phyloP scores from a whole-genome alignment of 1,140 invertebrate genomes.

The Eurytemora carolleeae region DNA sequence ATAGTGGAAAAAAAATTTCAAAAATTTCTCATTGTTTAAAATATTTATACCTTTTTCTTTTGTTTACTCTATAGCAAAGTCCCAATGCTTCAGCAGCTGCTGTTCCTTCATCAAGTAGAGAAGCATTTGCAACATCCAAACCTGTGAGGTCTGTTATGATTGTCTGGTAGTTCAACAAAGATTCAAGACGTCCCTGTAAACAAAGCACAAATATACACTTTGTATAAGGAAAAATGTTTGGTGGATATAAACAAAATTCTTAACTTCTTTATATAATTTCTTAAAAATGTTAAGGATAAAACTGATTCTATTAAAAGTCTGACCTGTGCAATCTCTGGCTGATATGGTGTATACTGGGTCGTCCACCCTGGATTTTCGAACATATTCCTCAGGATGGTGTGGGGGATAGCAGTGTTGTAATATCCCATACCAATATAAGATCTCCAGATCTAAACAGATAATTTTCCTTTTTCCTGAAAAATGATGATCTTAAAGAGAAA shows the following conservation, averaged over 20 bases:
- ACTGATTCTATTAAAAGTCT: no score
- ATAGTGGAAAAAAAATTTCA: no score
- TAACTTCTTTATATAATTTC: no score
- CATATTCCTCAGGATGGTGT: constrained; percentile 86
- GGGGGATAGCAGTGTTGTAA: constrained; percentile 84
- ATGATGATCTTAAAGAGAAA: no score
- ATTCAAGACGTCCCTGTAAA: constrained; percentile 59
- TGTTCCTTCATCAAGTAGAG: constrained; percentile 86
- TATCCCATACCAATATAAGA: constrained; percentile 98
- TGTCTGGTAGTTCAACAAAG: constrained; percentile 92
- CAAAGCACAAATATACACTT: no score
- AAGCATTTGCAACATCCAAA: constrained; percentile 84
- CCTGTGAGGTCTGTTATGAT: constrained; percentile 88
- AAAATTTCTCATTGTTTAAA: no score
- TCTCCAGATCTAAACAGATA: constrained; percentile 45
- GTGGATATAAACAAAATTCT: no score
- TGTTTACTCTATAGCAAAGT: constrained; percentile 45
- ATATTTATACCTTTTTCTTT: not conserved
- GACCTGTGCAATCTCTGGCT: constrained; percentile 72
- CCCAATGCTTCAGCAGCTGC: constrained; percentile 90
- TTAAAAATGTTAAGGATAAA: no score
- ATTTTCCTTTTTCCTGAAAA: no score
- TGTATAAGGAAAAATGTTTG: no score
- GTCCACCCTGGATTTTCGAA: constrained; percentile 98
- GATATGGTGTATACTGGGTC: constrained; percentile 45